Evolutionary conservation across 2,797 vertebrate species (phyloP), one percentile per base, ranked within the genome.

Genomic region (Cuculus canorus): DNA sequence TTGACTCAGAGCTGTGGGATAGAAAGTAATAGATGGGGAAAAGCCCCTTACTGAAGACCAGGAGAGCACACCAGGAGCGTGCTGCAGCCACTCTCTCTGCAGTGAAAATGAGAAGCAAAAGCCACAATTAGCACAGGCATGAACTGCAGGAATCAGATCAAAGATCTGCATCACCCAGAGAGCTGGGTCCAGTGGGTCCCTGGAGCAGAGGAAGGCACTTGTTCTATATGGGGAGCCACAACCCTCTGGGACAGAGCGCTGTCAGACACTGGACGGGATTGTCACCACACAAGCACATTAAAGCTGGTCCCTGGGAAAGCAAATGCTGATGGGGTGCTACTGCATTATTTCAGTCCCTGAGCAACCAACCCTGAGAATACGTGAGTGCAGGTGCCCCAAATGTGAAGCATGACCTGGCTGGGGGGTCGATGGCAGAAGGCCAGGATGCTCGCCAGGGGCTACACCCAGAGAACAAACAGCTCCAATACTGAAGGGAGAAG

Each of bases 351-450:
- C 5, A 33, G 50, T 33, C 7, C 9, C 52, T 52, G 41, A 48
- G 57, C 13, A 61, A 23, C 14, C 17, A 17, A 1, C 7, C 17
- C 15, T n/a, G 52, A 21, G 21, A n/a, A n/a, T 21, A 12, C 0
- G 0, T 14, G 53, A 65, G 39, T 0, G 0, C 15, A 33, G 17
- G 32, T 56, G 45, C 16, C 23, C 16, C 0, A 2, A 32, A 12
- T 9, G 13, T 15, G 17, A 68, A 50, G 39, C 0, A 1, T 4
- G 17, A 30, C 7, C 15, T 57, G 28, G 48, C 27, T 4, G n/a
- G 23, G n/a, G 27, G 30, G n/a, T 21, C 21, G 5, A 17, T 41
- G 21, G 9, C 3, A n/a, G 33, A 77, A 37, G 37, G 28, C 13
- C 9, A 23, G 60, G 33, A 11, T 43, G 17, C 9, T 5, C 18